Evolutionary conservation across 2,888 invertebrate species (phyloP), one percentile per base, ranked within the genome.

Genomic region (Ormyrus thymus): DNA sequence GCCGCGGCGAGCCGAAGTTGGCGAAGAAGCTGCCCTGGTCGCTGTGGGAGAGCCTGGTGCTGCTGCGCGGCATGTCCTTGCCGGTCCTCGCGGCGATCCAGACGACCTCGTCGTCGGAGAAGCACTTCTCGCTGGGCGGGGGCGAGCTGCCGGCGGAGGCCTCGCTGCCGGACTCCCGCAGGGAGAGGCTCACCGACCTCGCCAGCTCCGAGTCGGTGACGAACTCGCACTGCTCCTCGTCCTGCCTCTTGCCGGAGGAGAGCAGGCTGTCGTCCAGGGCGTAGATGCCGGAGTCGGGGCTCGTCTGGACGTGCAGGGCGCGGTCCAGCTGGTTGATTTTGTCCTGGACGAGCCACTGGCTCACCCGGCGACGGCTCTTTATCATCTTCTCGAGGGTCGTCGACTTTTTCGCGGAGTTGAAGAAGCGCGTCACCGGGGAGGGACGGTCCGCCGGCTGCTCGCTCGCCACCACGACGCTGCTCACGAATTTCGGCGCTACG

Each of bases 281-380:
- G 58, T 29, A 43, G 10, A 0, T 15, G 29, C 29, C 8, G 11
- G 45, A 48, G 7, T 48, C 9, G 29, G 29, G 29, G 50, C 29
- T 6, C 6, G 6, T 53, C 10, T 10, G 15, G 10, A 46, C 11
- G 51, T 4, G 70, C 46, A n/a, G 0, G 77, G 51, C 11, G 79
- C 75, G 80, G n/a, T 82, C 79, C 6, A 87, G 68, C 8, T 83
- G 83, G n/a, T 82, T 78, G 74, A 86, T 84, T 7, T 85, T 85
- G 0, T 82, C 83, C 11, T 79, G 81, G 1, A 87, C 81, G 15
- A 85, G 48, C 46, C 82, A 72, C 0, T 50, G 43, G 0, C 43
- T 74, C 6, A 48, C 51, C n/a, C 43, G 0, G 13, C 61, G 73
- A 6, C 78, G 76, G 3, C 6, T 77, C 46, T 83, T 82, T 0